A percentile compares a stretch with the other conserved stretches of the same genome.
These are phyloP conservation scores for Picus viridis DNA, from an alignment of 2,797 vertebrate genomes.

Conservation along the genomic window DNA sequence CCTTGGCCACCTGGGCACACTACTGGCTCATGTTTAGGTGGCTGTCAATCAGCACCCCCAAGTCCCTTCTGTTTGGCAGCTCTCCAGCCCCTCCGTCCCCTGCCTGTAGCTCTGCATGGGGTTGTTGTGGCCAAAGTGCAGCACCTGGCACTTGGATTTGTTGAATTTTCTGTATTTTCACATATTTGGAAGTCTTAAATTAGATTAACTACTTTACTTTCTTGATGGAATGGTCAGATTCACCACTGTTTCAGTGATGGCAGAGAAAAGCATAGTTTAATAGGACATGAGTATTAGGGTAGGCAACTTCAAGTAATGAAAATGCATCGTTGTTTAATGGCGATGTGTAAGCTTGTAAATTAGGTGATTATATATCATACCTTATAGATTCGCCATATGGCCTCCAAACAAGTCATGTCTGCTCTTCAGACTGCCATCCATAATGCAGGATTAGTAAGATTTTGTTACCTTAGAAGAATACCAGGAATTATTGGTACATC, in stretches of 20 bases:
- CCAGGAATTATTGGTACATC: background rate
- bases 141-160: too few relatives aligned
- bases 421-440: background rate
- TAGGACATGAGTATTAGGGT: background rate
- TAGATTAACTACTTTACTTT: background rate
- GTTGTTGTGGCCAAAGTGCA: too few relatives aligned
- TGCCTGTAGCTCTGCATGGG: too few relatives aligned
- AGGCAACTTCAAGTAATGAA: background rate
- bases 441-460: background rate
- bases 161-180: background rate
- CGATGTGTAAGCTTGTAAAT: background rate
- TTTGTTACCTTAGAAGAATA: background rate
- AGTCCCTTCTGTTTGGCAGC: too few relatives aligned
- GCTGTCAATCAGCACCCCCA: too few relatives aligned
- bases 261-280: background rate
- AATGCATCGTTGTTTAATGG: background rate
- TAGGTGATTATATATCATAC: accelerated
- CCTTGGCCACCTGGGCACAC: too few relatives aligned
- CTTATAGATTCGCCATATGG: background rate
- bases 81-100: too few relatives aligned
- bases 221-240: background rate
- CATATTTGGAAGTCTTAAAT: background rate
- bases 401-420: background rate
- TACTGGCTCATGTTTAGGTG: too few relatives aligned
- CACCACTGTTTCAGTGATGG: background rate